Evolutionary conservation across 1,140 invertebrate genomes (phyloP), one percentile per base, ranked within the genome.

Genomic region (Tachypleus tridentatus): DNA sequence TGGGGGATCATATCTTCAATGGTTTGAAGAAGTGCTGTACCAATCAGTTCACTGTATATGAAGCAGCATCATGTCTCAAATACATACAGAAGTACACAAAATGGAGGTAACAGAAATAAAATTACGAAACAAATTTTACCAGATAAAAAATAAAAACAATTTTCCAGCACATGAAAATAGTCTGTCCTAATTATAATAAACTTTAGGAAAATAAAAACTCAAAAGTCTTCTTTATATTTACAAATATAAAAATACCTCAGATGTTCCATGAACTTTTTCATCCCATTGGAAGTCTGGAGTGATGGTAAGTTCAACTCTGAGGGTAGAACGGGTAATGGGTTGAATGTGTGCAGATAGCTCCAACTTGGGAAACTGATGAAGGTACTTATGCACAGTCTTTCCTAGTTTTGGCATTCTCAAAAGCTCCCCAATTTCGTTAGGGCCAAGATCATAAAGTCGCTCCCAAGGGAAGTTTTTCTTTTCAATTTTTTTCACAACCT

Each of bases 261-360:
- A 96, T 60, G 87, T 85, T 0, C 94, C 94, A 76, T 98, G 95
- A 49, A 96, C 80, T 76, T 97, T 97, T 67, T 98, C 94, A 71
- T 99, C 96, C 97, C 97, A 99, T 73, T 97, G 91, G 77, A 99
- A 99, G 78, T 99, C 96, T 0, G 97, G 95, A 0, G 93, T 97
- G n/a, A 99, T 94, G 1, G 94, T 98, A 3, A 99, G 79, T 77
- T 99, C 96, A 3, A 99, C 93, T 64, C 91, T 80, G 0, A 98
- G 76, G 0, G 94, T 97, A 6, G 93, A 93, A 64, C 96, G 79
- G 0, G 97, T 99, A 58, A 99, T 96, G 0, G 97, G 97, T 75
- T 99, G 94, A 71, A 98, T 95, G 73, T 97, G 94, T 0, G 93
- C 96, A 0, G 92, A 87, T 0, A 99, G 77, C 73, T 97, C 93